Evolutionary conservation across 2,113 vertebrate genomes (phyloP).

Genomic region (Orientallactaga bullata): DNA sequence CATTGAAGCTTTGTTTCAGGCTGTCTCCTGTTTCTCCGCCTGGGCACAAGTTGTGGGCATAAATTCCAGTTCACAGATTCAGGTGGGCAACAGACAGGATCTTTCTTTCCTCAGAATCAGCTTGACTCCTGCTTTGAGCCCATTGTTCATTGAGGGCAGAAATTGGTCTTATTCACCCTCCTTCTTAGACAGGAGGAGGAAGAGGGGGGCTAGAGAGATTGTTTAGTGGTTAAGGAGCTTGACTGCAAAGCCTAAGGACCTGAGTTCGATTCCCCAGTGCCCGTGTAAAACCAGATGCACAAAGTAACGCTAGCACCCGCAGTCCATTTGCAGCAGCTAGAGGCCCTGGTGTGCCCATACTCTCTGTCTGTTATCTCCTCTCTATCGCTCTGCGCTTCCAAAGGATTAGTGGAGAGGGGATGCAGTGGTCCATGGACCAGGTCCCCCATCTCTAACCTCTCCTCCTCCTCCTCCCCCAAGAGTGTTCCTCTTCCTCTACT

Average conservation of each 20-base stretch:
- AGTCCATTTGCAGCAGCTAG: too few relatives aligned
- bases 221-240: too few relatives aligned
- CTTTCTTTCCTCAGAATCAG: not conserved
- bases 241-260: not conserved
- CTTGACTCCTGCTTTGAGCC: not conserved
- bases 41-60: not conserved
- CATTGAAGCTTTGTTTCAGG: fast-evolving
- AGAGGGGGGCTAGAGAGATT: fast-evolving
- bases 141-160: fast-evolving
- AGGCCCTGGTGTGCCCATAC: too few relatives aligned
- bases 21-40: not conserved
- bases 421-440: too few relatives aligned
- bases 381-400: too few relatives aligned
- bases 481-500: not conserved
- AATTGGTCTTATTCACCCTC: not conserved
- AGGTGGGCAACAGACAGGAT: not conserved
- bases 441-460: not conserved
- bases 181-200: not conserved
- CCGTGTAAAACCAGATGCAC: too few relatives aligned
- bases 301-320: too few relatives aligned
- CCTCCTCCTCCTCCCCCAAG: not conserved
- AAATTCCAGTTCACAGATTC: not conserved
- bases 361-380: too few relatives aligned
- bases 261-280: too few relatives aligned
- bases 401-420: too few relatives aligned